Conservation (phyloP, 2,113 vertebrate species). For the Himantopus leucocephalus region DNA sequence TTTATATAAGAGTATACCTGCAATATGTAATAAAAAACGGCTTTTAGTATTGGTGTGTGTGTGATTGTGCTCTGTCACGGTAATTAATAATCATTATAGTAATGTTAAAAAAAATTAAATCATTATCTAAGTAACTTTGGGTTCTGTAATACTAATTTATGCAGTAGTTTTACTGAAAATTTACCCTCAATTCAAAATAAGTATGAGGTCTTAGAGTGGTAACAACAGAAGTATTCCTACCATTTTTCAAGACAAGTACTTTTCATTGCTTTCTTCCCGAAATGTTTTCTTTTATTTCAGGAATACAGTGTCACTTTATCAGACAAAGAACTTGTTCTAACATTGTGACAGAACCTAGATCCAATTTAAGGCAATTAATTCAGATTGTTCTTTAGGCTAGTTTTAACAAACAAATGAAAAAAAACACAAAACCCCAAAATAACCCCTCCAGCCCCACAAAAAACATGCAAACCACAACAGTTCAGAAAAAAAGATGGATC, state of each 20-base stretch:
- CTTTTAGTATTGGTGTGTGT: neutral
- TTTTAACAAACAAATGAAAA: neutral
- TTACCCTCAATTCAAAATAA: neutral
- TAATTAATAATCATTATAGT: neutral
- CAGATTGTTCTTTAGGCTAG: neutral
- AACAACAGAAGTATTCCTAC: neutral
- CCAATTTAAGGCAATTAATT: constrained; percentile 32
- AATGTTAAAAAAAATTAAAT: neutral
- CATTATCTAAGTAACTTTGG: neutral
- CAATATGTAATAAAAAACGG: neutral
- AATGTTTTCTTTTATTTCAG: neutral
- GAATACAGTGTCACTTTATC: constrained; percentile 5
- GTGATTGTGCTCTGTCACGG: neutral
- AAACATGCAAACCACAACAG: neutral
- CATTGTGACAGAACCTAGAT: constrained; percentile 30
- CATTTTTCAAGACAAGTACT: neutral
- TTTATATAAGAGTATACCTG: neutral
- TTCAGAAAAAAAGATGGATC: neutral
- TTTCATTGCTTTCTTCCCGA: neutral
- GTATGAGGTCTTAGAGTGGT: neutral
- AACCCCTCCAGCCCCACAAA: neutral
- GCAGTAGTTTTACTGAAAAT: neutral
- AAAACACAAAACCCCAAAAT: neutral
- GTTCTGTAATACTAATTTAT: neutral
- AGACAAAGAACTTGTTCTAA: constrained; percentile 36